These are phyloP conservation scores for Formica aserva DNA, from an alignment of 2,888 invertebrate genomes.

Conservation along the genomic window DNA sequence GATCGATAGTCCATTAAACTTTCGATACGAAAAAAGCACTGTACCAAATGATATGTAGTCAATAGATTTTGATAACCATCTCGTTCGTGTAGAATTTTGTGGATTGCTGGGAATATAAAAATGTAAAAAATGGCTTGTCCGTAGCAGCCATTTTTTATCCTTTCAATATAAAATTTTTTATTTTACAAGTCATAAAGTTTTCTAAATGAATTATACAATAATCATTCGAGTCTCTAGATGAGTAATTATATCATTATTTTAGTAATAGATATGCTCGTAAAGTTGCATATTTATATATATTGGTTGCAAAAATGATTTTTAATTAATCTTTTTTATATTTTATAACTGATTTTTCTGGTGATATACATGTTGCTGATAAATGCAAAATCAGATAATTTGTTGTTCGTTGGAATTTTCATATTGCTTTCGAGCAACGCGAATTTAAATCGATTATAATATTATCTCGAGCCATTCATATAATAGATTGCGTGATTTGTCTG, in stretches of 20 bases:
- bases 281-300: neutral
- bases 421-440: neutral
- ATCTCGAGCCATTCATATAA: neutral
- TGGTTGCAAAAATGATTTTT: neutral
- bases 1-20: slow-evolving; percentile 39
- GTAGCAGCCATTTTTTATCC: neutral
- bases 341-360: slow-evolving; percentile 9
- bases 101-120: neutral
- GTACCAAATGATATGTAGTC: slow-evolving; percentile 43
- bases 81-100: slow-evolving; percentile 2
- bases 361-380: slow-evolving; percentile 16
- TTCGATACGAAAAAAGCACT: slow-evolving; percentile 30
- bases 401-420: neutral
- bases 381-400: slow-evolving; percentile 20
- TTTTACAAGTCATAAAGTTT: neutral
- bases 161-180: neutral
- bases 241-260: neutral
- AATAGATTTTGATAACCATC: slow-evolving; percentile 50
- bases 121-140: slow-evolving; percentile 12
- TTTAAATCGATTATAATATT: slow-evolving; percentile 8
- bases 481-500: neutral
- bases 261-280: neutral
- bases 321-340: neutral
- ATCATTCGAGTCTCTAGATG: neutral
- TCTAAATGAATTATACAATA: neutral